phyloP scores from a whole-genome alignment of 2,888 invertebrate genomes.

The Ophraella communa region DNA sequence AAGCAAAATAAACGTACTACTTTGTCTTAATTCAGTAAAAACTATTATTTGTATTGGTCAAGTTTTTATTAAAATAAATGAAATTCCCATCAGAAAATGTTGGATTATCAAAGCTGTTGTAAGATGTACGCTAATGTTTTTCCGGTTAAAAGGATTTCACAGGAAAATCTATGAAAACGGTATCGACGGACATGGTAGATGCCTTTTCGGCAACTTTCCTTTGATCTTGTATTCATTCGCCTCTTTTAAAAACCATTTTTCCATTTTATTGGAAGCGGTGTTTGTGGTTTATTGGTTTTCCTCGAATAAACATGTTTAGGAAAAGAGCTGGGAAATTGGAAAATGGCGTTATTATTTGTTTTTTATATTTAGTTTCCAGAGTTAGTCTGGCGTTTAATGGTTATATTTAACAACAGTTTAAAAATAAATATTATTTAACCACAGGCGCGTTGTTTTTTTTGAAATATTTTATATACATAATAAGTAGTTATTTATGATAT shows the following conservation, averaged over 20 bases:
- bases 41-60: too few species aligned
- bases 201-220: slow-evolving; percentile 37
- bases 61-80: too few species aligned
- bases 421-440: too few species aligned
- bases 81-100: too few species aligned
- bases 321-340: slow-evolving; percentile 21
- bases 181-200: slow-evolving; percentile 35
- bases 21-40: too few species aligned
- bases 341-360: slow-evolving; percentile 14
- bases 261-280: slow-evolving; percentile 23
- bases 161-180: slow-evolving; percentile 39
- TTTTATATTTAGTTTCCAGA: background rate
- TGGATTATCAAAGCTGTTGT: too few species aligned
- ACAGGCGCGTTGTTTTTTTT: too few species aligned
- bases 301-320: slow-evolving; percentile 28
- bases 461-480: too few species aligned
- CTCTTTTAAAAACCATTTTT: slow-evolving; percentile 25
- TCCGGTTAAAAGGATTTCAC: slow-evolving; percentile 3
- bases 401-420: background rate
- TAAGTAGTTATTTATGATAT: too few species aligned
- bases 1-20: too few species aligned
- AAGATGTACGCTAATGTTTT: slow-evolving; percentile 1
- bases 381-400: background rate
- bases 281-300: slow-evolving; percentile 27
- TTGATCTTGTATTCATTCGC: slow-evolving; percentile 43